Conservation (phyloP, 1,140 invertebrate genomes). For the Eulimnadia texana region DNA sequence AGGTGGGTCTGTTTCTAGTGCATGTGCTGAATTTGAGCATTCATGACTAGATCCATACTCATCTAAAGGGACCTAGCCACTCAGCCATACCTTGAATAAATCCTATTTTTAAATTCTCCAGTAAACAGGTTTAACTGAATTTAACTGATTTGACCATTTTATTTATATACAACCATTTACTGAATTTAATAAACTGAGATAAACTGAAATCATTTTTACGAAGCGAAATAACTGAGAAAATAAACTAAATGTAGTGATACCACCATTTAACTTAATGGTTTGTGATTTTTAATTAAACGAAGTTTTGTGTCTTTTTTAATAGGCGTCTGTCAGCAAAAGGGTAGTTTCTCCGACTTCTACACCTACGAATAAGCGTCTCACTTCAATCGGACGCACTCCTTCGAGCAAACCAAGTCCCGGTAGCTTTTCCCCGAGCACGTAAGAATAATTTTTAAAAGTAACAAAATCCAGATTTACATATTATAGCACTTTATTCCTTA, state of each 20-base stretch:
- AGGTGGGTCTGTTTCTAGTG: slow-evolving; percentile 26
- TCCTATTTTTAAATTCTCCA: too few relatives aligned
- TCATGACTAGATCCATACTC: slow-evolving; percentile 27
- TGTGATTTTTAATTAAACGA: background rate
- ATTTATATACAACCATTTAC: too few relatives aligned
- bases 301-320: background rate
- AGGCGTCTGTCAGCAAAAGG: background rate
- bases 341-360: background rate
- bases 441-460: too few relatives aligned
- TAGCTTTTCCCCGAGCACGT: slow-evolving; percentile 1
- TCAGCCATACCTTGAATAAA: background rate
- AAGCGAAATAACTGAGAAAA: too few relatives aligned
- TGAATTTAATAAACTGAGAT: too few relatives aligned
- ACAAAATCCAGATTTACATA: too few relatives aligned
- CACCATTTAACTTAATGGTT: too few relatives aligned
- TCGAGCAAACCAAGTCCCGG: background rate
- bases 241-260: too few relatives aligned
- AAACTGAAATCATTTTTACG: too few relatives aligned
- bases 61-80: slow-evolving; percentile 22
- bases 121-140: too few relatives aligned
- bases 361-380: slow-evolving; percentile 3
- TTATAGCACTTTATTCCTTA: too few relatives aligned
- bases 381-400: background rate
- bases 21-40: slow-evolving; percentile 14
- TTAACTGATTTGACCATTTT: too few relatives aligned